Percentiles rank a stretch among this genome's conserved stretches.
phyloP scores from a whole-genome alignment of 1,140 invertebrate species.

The Bombus polaris region DNA sequence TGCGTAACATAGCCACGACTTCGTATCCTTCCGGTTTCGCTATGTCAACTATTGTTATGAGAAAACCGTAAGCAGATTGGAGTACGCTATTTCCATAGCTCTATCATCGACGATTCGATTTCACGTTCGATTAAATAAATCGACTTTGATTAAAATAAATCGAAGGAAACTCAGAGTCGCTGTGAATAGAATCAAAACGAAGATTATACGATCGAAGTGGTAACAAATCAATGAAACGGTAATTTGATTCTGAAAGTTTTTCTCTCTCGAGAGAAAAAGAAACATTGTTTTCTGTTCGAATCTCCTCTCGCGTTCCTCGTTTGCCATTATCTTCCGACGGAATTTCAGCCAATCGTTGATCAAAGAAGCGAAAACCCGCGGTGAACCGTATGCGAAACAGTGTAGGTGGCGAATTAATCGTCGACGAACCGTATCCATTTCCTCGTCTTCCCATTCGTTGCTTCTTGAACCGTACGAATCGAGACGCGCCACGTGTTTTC shows the following conservation, averaged over 20 bases:
- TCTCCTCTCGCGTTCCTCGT: background rate
- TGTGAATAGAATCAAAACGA: background rate
- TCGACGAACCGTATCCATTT: background rate
- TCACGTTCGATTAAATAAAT: too few relatives aligned
- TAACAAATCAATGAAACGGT: background rate
- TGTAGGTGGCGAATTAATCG: constrained; percentile 21
- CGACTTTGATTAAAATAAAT: too few relatives aligned
- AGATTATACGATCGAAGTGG: background rate
- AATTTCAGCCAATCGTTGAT: background rate
- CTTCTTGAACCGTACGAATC: background rate
- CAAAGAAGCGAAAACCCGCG: background rate
- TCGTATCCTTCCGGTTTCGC: background rate
- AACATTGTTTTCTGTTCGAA: background rate
- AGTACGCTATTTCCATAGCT: too few relatives aligned
- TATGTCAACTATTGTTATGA: background rate
- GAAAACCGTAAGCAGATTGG: too few relatives aligned
- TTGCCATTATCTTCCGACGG: background rate
- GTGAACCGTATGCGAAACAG: background rate
- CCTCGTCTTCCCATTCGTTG: background rate
- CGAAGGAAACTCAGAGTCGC: too few relatives aligned
- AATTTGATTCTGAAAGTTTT: background rate
- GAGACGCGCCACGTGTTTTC: background rate
- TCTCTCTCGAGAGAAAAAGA: too few relatives aligned
- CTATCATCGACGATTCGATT: background rate
- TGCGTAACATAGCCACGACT: background rate